Percentiles rank a stretch among this genome's conserved stretches.
phyloP scores from a whole-genome alignment of 2,888 invertebrate genomes.

The Acanthosepion esculentum region DNA sequence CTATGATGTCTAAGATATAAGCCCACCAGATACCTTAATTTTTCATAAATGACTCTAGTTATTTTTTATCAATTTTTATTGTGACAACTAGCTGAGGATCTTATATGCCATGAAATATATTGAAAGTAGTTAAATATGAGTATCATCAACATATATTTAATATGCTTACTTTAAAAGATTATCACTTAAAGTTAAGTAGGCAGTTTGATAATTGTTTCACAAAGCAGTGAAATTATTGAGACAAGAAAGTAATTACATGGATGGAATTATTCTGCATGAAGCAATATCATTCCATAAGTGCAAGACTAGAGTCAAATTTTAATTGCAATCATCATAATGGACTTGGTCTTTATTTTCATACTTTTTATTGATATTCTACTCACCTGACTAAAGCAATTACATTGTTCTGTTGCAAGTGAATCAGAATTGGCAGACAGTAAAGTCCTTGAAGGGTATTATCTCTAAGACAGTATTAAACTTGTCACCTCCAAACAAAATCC shows the following conservation, averaged over 20 bases:
- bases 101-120: too few species aligned
- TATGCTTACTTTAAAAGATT: too few species aligned
- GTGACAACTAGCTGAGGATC: too few species aligned
- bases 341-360: neutral
- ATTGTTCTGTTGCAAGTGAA: neutral
- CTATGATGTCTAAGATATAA: too few species aligned
- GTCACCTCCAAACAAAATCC: conserved; percentile 20
- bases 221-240: neutral
- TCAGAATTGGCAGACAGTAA: neutral
- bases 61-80: too few species aligned
- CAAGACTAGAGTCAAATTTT: neutral
- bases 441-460: neutral
- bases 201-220: too few species aligned
- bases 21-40: too few species aligned
- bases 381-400: neutral
- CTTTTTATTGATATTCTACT: neutral
- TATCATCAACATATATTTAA: too few species aligned
- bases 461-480: conserved; percentile 11
- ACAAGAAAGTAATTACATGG: neutral
- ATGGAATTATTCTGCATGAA: neutral
- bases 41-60: too few species aligned
- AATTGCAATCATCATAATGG: neutral
- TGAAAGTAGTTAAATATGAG: too few species aligned
- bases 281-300: neutral
- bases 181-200: too few species aligned